Evolutionary conservation across 2,113 vertebrate species (phyloP).

Genomic region (Gadus chalcogrammus): DNA sequence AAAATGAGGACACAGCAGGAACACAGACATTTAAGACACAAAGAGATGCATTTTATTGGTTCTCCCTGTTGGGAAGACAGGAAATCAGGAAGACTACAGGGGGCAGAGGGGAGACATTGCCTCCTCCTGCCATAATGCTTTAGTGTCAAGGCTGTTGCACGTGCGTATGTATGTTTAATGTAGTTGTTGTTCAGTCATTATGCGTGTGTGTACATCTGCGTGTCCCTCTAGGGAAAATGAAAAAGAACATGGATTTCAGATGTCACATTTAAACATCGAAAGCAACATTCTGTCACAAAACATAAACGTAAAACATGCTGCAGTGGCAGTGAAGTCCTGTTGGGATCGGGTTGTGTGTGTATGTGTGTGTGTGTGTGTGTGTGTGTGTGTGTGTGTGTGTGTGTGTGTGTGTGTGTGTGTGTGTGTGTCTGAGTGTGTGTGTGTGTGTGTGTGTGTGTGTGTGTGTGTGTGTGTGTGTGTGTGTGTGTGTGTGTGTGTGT

Average conservation of each 20-base stretch:
- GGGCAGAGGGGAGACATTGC: background rate
- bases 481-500: no score
- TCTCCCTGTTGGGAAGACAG: background rate
- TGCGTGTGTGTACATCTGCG: background rate
- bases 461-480: background rate
- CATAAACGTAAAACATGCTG: conserved; percentile 20
- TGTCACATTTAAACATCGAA: conserved; percentile 24
- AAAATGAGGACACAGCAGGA: no score
- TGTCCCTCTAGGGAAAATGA: background rate
- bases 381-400: background rate
- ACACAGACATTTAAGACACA: no score
- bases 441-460: no score
- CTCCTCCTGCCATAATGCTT: conserved; percentile 15
- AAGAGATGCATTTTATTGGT: background rate
- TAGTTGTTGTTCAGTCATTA: conserved; percentile 3
- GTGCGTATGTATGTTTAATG: background rate
- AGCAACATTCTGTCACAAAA: conserved; percentile 25
- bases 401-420: no score
- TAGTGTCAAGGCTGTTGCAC: conserved; percentile 5
- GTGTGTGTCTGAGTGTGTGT: no score
- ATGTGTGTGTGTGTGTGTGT: background rate
- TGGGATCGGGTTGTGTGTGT: background rate
- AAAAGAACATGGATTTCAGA: conserved; percentile 3
- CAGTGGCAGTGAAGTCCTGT: background rate
- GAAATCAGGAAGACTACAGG: background rate